Conservation (phyloP, 2,797 vertebrate genomes). For the Florisuga fusca region DNA sequence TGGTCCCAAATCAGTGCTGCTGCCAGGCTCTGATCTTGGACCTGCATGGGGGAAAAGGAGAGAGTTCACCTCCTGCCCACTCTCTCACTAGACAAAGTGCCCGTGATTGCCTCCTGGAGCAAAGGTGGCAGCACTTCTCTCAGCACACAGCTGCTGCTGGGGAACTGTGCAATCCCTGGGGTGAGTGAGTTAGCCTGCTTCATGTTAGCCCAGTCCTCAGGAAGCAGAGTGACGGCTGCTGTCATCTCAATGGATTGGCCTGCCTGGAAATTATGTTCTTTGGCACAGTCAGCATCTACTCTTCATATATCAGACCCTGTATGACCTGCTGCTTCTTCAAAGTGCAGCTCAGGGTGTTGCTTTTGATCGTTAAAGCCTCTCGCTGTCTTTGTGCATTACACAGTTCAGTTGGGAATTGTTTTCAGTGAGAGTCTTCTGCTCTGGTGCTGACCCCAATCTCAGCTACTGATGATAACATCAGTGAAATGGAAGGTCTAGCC, state of each 20-base stretch:
- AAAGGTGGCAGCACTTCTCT: background rate
- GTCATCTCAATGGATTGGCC: background rate
- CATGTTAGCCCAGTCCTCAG: background rate
- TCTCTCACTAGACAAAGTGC: background rate
- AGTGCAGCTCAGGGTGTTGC: background rate
- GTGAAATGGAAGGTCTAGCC: background rate
- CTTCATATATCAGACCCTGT: background rate
- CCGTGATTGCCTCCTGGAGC: background rate
- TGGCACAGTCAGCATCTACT: background rate
- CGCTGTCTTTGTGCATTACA: background rate
- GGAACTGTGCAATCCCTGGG: accelerated
- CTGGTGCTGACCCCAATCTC: background rate
- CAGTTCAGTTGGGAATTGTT: background rate
- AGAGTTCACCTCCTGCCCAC: background rate
- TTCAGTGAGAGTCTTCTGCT: background rate
- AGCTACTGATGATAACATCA: background rate
- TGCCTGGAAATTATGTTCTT: background rate
- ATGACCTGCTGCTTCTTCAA: slow-evolving; percentile 1
- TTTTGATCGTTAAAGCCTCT: slow-evolving; percentile 31
- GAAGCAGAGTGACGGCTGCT: background rate
- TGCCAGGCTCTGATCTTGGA: background rate
- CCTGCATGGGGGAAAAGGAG: background rate
- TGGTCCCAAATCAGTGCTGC: background rate
- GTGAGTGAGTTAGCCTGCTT: background rate
- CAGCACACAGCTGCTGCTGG: accelerated